phyloP scores from a whole-genome alignment of 2,797 vertebrate species.

The Tenualosa thibaudeaui region DNA sequence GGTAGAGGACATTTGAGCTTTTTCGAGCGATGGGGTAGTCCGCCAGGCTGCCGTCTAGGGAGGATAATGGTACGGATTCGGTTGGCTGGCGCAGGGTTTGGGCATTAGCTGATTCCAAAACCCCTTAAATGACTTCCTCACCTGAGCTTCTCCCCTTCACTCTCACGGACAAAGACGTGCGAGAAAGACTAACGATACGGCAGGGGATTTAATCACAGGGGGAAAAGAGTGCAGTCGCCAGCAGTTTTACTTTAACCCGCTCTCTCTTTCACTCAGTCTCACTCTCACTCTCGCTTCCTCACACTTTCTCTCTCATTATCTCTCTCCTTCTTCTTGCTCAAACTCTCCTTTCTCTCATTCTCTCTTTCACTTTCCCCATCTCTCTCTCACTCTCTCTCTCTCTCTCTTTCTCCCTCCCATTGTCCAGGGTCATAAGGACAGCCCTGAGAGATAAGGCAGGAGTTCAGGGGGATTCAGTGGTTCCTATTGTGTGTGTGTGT shows the following conservation, averaged over 20 bases:
- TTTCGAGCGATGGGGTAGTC: background rate
- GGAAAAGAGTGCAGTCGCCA: background rate
- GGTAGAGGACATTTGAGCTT: background rate
- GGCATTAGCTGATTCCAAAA: slow-evolving; percentile 1
- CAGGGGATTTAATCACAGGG: background rate
- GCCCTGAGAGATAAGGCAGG: slow-evolving; percentile 15
- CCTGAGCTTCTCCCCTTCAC: background rate
- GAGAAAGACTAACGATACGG: background rate
- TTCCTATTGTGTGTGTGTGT: slow-evolving; percentile 7
- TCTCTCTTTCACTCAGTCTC: background rate
- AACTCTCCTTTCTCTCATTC: background rate
- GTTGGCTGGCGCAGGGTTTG: background rate
- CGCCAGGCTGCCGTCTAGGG: background rate
- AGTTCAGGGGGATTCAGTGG: background rate
- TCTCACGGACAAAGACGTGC: background rate
- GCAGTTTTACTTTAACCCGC: background rate
- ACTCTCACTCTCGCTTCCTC: background rate
- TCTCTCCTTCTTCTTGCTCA: background rate
- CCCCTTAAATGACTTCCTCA: slow-evolving; percentile 3
- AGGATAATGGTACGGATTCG: background rate
- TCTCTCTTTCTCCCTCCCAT: background rate
- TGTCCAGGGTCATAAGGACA: slow-evolving; percentile 2
- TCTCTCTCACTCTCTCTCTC: background rate
- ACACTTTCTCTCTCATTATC: background rate
- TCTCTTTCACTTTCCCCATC: background rate